Evolutionary conservation across 1,140 invertebrate species (phyloP).

Genomic region (Magallana gigas): DNA sequence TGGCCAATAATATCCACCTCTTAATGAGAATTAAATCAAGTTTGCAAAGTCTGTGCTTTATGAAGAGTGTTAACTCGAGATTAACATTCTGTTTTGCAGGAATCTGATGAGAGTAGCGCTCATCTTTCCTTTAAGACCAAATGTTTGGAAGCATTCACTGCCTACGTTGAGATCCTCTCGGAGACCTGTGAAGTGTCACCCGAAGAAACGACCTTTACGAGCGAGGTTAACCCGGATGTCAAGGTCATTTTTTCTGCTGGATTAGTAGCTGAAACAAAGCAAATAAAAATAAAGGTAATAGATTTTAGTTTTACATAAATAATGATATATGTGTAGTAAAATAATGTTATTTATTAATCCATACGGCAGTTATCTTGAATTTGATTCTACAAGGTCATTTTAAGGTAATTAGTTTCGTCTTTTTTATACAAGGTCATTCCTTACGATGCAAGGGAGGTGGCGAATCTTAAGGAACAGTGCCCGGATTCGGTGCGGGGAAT

Average conservation of each 20-base stretch:
- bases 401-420: not conserved
- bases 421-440: conserved; percentile 43
- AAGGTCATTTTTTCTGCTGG: conserved; percentile 47
- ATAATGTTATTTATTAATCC: no score
- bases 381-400: no score
- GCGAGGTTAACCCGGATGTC: conserved; percentile 41
- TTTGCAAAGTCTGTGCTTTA: no score
- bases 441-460: conserved; percentile 38
- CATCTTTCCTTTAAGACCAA: conserved; percentile 52
- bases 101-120: conserved; percentile 24
- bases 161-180: conserved; percentile 51
- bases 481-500: conserved; percentile 39
- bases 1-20: no score
- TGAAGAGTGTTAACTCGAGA: no score
- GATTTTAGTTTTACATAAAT: no score
- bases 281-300: conserved; percentile 52
- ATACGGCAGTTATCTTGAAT: no score
- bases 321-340: no score
- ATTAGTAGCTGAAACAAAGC: conserved; percentile 28
- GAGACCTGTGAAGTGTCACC: conserved; percentile 44
- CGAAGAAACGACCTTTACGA: conserved; percentile 49
- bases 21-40: no score
- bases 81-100: conserved; percentile 4
- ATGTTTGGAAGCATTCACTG: conserved; percentile 52
- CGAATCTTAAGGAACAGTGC: conserved; percentile 38